Base-by-base conservation (phyloP, 2,113 vertebrate species). In the Corvus moneduloides region DNA sequence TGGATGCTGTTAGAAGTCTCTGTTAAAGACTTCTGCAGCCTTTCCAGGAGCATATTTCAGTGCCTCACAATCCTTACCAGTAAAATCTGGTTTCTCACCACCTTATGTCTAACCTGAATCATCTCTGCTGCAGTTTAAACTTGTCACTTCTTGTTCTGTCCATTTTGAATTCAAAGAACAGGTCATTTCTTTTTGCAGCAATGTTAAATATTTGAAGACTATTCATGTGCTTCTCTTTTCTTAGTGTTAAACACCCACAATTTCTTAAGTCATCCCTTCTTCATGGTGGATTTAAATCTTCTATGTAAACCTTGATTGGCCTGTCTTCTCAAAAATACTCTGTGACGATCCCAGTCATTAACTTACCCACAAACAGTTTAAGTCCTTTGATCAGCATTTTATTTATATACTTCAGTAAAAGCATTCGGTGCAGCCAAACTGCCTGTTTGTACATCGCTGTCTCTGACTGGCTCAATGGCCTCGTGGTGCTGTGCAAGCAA, bases 311-410 rank as follows among this genome's bases (percentile, higher is more conserved):
- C 80, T 96, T 95, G 90, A 96, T 94, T 90, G 90, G 69, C 62
- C 58, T 67, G 55, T 90, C 92, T 88, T 94, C 72, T 94, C 55
- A 90, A 88, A 96, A 92, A 20, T 66, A 59, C 39, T 64, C 68
- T 93, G 74, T 48, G 83, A 91, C 13, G 3, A 77, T 89, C 58
- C 74, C 86, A 79, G 90, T 84, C 80, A 84, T 94, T 95, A 79
- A 76, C 63, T 89, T 94, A 93, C 85, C 58, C 58, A 75, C 95
- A 84, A 95, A 78, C 35, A 32, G 68, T 93, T 94, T 75, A 92
- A 96, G 71, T 27, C 20, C n/a, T 91, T 95, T 88, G 80, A 73
- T 72, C 48, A 69, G 73, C 37, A 48, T 84, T 94, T 94, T 75
- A 84, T 88, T 92, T 82, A 37, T 78, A 62, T 75, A 28, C 58